A percentile compares a stretch with the other conserved stretches of the same genome.
These are phyloP conservation scores for Dasyurus viverrinus DNA, from an alignment of 2,113 vertebrate species.

Conservation along the genomic window DNA sequence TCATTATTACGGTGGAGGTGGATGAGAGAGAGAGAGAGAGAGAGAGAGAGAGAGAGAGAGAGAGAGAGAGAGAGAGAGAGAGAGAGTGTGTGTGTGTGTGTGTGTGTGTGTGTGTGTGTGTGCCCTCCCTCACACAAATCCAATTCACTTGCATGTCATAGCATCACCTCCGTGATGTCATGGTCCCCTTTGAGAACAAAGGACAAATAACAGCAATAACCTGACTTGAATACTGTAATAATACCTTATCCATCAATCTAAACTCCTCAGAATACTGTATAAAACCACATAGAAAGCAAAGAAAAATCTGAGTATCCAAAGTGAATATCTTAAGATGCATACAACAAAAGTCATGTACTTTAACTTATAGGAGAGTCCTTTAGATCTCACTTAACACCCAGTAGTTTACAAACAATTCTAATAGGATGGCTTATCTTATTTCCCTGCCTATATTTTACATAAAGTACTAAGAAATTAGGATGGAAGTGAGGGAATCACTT, in stretches of 20 bases:
- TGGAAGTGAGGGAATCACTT: neutral
- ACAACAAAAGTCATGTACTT: neutral
- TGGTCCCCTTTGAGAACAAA: too few species aligned
- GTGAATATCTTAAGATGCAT: neutral
- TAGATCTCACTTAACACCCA: neutral
- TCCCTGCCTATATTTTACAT: neutral
- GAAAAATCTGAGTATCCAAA: neutral
- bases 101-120: neutral
- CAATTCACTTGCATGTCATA: too few species aligned
- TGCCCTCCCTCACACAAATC: too few species aligned
- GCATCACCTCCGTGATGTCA: too few species aligned
- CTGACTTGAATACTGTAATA: neutral
- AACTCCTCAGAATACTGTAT: neutral
- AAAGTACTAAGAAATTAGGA: neutral
- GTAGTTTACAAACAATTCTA: neutral
- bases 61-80: too few species aligned
- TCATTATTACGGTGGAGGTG: neutral
- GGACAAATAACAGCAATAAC: too few species aligned
- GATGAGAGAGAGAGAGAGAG: too few species aligned
- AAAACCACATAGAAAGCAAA: neutral
- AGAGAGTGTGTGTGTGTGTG: too few species aligned
- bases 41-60: too few species aligned
- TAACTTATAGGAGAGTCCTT: neutral
- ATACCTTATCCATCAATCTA: neutral
- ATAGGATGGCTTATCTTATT: neutral